phyloP scores from a whole-genome alignment of 2,888 invertebrate genomes.

The Pardosa pseudoannulata region DNA sequence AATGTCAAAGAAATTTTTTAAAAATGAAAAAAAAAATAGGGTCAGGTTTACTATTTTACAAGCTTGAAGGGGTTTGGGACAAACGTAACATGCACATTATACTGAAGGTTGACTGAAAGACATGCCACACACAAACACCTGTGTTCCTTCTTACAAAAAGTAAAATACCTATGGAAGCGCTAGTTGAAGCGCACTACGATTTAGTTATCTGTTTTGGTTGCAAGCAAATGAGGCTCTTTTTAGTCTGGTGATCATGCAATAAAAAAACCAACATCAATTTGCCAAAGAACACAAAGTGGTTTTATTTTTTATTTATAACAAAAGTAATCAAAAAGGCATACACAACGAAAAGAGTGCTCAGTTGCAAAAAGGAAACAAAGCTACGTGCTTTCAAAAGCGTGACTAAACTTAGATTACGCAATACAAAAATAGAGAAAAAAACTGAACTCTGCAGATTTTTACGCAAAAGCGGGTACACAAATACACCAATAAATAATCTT shows the following conservation, averaged over 20 bases:
- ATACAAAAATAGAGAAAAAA: slow-evolving; percentile 9
- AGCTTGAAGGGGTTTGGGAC: background rate
- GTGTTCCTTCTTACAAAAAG: slow-evolving; percentile 2
- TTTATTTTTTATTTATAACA: slow-evolving; percentile 39
- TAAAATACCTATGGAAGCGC: slow-evolving; percentile 8
- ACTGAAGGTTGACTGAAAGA: background rate
- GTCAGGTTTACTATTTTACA: background rate
- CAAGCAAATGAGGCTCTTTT: slow-evolving; percentile 37
- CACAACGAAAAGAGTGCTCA: slow-evolving; percentile 39
- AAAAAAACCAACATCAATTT: slow-evolving; percentile 45
- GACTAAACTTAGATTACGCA: slow-evolving; percentile 70
- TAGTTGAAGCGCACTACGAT: slow-evolving; percentile 5
- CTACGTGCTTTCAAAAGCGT: slow-evolving; percentile 67
- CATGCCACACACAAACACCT: slow-evolving; percentile 3
- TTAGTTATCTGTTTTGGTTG: background rate
- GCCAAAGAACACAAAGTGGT: slow-evolving; percentile 41
- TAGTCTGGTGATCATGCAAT: slow-evolving; percentile 52
- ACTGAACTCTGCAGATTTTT: background rate
- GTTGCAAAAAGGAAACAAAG: slow-evolving; percentile 24
- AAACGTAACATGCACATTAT: slow-evolving; percentile 5
- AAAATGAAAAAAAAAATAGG: too few relatives aligned
- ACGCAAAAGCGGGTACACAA: slow-evolving; percentile 24
- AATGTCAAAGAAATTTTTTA: too few relatives aligned
- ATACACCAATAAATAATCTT: slow-evolving; percentile 33
- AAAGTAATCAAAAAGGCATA: slow-evolving; percentile 34